phyloP scores from a whole-genome alignment of 2,888 invertebrate genomes.

The Ophioninae sp. region DNA sequence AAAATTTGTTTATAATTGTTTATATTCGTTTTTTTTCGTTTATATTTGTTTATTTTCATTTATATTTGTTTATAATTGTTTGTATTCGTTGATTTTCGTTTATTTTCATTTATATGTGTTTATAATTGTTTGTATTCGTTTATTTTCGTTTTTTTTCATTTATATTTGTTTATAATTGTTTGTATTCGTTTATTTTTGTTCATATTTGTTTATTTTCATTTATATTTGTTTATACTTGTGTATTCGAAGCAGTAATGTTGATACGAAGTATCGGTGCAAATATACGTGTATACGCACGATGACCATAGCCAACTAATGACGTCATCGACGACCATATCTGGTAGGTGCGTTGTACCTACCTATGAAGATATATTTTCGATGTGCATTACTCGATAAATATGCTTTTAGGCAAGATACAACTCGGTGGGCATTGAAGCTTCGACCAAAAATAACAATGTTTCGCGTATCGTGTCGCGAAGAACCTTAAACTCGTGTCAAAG shows the following conservation, averaged over 20 bases:
- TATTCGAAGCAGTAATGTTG: not conserved
- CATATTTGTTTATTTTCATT: not conserved
- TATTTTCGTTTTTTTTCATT: not conserved
- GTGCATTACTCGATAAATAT: conserved; percentile 45
- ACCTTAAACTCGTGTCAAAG: conserved; percentile 32
- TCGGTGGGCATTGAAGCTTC: not conserved
- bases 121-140: not conserved
- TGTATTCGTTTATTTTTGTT: not conserved
- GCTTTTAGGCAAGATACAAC: conserved; percentile 19
- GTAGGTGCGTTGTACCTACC: conserved; percentile 17
- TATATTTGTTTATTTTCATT: not conserved
- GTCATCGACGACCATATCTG: conserved; percentile 7
- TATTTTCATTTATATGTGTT: not conserved
- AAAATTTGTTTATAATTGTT: not conserved
- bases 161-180: not conserved
- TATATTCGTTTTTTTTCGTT: not conserved
- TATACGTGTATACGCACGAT: not conserved
- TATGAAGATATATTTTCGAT: not conserved
- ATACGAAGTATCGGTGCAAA: not conserved
- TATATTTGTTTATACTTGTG: not conserved
- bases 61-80: not conserved
- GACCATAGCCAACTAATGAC: not conserved
- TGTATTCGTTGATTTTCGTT: not conserved
- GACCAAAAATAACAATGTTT: conserved; percentile 3
- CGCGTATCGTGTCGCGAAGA: conserved; percentile 16